phyloP scores from a whole-genome alignment of 2,113 vertebrate species.

The Pygoscelis adeliae region DNA sequence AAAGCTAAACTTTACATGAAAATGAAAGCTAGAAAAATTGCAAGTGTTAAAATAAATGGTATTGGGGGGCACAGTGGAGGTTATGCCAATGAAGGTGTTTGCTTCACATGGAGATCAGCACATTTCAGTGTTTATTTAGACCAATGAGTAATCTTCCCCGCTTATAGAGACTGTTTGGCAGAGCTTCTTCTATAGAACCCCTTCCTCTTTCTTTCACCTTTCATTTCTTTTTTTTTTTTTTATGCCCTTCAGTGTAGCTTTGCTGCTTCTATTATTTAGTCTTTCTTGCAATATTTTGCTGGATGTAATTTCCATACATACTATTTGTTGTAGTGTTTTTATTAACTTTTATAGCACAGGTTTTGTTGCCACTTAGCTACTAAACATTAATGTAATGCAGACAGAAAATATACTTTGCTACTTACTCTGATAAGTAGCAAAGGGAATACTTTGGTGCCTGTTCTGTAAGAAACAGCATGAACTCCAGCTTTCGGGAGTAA shows the following conservation, averaged over 20 bases:
- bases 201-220: not conserved
- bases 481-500: not conserved
- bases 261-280: not conserved
- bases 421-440: not conserved
- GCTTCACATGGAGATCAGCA: not conserved
- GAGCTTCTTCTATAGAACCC: not conserved
- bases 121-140: not conserved
- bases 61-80: not conserved
- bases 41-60: not conserved
- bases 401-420: not conserved
- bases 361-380: not conserved
- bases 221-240: not conserved
- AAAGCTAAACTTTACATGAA: not conserved
- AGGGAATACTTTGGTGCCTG: not conserved
- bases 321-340: not conserved
- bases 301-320: not conserved
- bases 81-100: not conserved
- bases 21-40: not conserved
- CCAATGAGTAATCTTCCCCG: not conserved
- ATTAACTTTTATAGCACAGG: not conserved
- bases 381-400: not conserved
- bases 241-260: not conserved
- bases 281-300: not conserved
- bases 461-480: not conserved
- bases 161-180: not conserved